Conservation (phyloP, 2,888 invertebrate genomes). For the Ectobius pallidus region DNA sequence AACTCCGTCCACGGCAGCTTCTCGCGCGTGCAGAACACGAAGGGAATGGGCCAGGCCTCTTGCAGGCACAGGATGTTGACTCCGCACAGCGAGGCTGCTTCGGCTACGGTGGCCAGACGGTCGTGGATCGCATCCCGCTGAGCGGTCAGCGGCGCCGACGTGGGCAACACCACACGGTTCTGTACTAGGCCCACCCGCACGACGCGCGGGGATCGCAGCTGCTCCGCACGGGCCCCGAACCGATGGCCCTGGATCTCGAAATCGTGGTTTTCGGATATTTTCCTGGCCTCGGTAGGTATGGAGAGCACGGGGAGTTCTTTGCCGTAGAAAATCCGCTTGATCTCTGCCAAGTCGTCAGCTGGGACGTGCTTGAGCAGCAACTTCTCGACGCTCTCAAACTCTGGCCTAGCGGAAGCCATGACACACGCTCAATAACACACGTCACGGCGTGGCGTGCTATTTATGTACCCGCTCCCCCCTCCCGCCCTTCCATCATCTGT, state of each 20-base stretch:
- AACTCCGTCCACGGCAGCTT: conserved; percentile 94
- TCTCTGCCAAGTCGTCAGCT: conserved; percentile 2
- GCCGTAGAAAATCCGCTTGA: conserved; percentile 26
- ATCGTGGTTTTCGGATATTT: conserved; percentile 59
- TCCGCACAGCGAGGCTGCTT: conserved; percentile 74
- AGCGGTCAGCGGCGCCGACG: conserved; percentile 71
- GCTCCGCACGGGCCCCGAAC: conserved; percentile 71
- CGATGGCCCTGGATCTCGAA: conserved; percentile 78
- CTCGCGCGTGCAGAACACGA: conserved; percentile 95
- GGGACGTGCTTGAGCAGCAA: conserved; percentile 42
- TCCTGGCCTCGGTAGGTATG: conserved; percentile 59
- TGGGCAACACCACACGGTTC: conserved; percentile 80
- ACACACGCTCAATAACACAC: not conserved
- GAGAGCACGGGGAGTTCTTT: conserved; percentile 51
- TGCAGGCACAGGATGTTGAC: conserved; percentile 94
- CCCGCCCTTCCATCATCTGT: not conserved
- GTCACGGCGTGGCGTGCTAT: not conserved
- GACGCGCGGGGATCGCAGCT: conserved; percentile 70
- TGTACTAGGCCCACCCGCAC: conserved; percentile 89
- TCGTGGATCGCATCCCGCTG: conserved; percentile 80
- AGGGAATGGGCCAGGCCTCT: conserved; percentile 78
- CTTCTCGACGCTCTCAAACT: conserved; percentile 40
- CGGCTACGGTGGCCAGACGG: conserved; percentile 74
- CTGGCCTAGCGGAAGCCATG: conserved; percentile 30
- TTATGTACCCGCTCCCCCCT: not conserved